phyloP scores from a whole-genome alignment of 2,888 invertebrate species.

The Ochropleura plecta region DNA sequence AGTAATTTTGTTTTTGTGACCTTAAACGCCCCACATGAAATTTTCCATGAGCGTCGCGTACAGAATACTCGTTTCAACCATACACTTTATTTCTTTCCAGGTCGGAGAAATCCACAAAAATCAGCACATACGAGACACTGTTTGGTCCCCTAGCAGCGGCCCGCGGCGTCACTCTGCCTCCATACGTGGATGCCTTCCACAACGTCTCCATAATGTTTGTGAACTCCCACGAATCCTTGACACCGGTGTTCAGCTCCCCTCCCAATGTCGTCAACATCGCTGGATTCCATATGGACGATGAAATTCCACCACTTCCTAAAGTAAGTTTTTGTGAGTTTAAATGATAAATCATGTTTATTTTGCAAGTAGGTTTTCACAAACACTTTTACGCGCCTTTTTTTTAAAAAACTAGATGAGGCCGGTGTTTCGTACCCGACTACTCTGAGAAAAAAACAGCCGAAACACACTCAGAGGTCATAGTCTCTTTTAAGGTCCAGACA shows the following conservation, averaged over 20 bases:
- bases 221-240: slow-evolving; percentile 76
- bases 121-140: slow-evolving; percentile 62
- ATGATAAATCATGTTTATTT: too few species aligned
- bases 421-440: too few species aligned
- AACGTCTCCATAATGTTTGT: slow-evolving; percentile 76
- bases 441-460: too few species aligned
- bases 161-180: slow-evolving; percentile 70
- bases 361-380: too few species aligned
- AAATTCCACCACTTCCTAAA: slow-evolving; percentile 74
- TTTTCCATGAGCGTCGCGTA: not conserved
- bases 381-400: too few species aligned
- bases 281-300: slow-evolving; percentile 78
- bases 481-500: too few species aligned
- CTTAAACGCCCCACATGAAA: not conserved
- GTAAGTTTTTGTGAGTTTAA: slow-evolving; percentile 63
- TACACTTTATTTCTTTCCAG: slow-evolving; percentile 54
- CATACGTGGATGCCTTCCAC: slow-evolving; percentile 66
- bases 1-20: too few species aligned
- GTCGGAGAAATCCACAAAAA: slow-evolving; percentile 49
- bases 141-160: slow-evolving; percentile 71
- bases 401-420: too few species aligned
- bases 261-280: slow-evolving; percentile 78
- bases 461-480: too few species aligned
- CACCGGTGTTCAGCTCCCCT: slow-evolving; percentile 69
- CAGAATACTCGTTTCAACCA: not conserved